These are phyloP conservation scores for Tipula unca DNA, from an alignment of 2,888 invertebrate genomes.

Conservation along the genomic window DNA sequence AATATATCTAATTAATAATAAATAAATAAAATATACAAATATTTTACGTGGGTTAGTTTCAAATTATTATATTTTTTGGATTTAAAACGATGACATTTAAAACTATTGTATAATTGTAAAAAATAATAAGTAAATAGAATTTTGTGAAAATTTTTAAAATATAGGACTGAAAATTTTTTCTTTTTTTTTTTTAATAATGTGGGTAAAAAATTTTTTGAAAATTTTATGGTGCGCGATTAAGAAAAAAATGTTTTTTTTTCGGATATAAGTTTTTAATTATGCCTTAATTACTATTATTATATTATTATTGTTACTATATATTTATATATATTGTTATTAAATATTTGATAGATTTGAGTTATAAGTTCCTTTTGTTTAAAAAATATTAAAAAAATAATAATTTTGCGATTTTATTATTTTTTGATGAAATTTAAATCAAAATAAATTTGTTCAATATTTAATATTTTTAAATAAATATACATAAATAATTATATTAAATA, in stretches of 20 bases:
- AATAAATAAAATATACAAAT: background rate
- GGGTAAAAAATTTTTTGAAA: background rate
- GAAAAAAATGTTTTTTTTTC: background rate
- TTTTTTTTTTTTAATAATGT: background rate
- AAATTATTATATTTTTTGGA: background rate
- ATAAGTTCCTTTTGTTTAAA: background rate
- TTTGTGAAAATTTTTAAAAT: background rate
- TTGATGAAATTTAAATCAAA: background rate
- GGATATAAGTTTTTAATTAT: background rate
- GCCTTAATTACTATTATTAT: slow-evolving; percentile 1
- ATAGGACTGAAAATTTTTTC: background rate
- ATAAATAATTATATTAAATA: background rate
- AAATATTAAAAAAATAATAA: background rate
- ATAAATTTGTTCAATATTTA: background rate
- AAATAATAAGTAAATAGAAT: background rate
- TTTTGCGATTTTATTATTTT: background rate
- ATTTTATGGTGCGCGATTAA: background rate
- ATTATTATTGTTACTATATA: slow-evolving; percentile 9
- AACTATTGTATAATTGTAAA: background rate
- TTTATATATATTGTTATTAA: background rate
- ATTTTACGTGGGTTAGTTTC: background rate
- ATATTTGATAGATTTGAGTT: slow-evolving; percentile 14
- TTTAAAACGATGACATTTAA: background rate
- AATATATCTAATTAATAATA: background rate
- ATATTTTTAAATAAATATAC: background rate